Evolutionary conservation across 1,140 invertebrate genomes (phyloP), one percentile per base, ranked within the genome.

Genomic region (Caerostris darwini): DNA sequence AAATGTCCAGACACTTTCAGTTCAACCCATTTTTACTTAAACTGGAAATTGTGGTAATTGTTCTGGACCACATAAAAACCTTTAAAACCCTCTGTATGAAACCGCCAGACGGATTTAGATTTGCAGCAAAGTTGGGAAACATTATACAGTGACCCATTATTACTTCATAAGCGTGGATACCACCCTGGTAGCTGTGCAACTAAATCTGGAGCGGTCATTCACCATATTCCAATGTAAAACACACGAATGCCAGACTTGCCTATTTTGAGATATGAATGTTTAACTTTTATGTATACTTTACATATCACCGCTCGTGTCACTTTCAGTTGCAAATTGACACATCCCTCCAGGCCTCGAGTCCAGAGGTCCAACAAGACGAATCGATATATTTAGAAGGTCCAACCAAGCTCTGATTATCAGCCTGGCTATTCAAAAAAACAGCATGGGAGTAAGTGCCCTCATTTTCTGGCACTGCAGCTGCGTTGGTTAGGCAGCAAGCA

Each of bases 181-280:
- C 71, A 77, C 71, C 71, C 71, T 77, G 71, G 8, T 50, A 77
- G 71, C 17, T 85, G 19, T 19, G 12, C 14, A 7, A 56, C 56
- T 8, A 19, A 67, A 88, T 88, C 12, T 88, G 61, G 86, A 88
- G 56, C 86, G 86, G 86, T 88, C 86, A 88, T 88, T 88, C 86
- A 88, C 86, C 34, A 58, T 54, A 50, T 77, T 77, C 34, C 34
- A 50, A 53, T 50, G 34, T 34, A 77, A 50, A 77, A 14, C 19
- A 6, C 8, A 19, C 17, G 7, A 17, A n/a, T 6, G 6, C 64
- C 2, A 69, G 67, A 53, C 69, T 4, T 4, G 69, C 50, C 71
- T 77, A 53, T 77, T 77, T 77, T 77, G 34, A 12, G 71, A 67
- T 67, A 67, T 67, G 17, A 12, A 17, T n/a, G 14, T 67, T 67